phyloP scores from a whole-genome alignment of 2,797 vertebrate species.

The Sorex maritimensis region DNA sequence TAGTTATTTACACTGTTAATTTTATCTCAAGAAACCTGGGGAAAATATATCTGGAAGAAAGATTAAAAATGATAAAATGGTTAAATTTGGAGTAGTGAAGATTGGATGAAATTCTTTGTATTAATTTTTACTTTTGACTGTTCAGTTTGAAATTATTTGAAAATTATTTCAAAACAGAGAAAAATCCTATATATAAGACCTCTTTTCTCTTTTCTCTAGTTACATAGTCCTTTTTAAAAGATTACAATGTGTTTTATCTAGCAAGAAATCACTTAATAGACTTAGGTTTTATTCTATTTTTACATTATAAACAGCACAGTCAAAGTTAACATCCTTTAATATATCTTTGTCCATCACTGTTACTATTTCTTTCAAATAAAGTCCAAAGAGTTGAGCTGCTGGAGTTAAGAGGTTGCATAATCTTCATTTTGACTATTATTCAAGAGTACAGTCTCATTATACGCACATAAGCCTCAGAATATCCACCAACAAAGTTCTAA shows the following conservation, averaged over 20 bases:
- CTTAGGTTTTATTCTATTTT: constrained; percentile 21
- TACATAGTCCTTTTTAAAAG: neutral
- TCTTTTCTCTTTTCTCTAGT: neutral
- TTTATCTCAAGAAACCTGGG: neutral
- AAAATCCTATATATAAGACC: neutral
- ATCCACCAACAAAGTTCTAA: too few relatives aligned
- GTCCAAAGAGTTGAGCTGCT: too few relatives aligned
- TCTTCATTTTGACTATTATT: neutral
- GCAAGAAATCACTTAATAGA: too few relatives aligned
- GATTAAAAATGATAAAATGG: neutral
- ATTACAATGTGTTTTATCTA: neutral
- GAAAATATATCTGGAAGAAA: neutral
- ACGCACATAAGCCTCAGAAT: too few relatives aligned
- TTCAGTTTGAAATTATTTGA: neutral
- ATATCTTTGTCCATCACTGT: neutral
- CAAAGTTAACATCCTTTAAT: constrained; percentile 29
- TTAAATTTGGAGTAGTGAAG: neutral
- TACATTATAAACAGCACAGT: constrained; percentile 21
- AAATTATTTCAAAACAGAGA: neutral
- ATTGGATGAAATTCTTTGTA: too few relatives aligned
- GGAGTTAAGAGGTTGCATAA: neutral
- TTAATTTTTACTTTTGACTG: neutral
- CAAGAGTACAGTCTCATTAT: too few relatives aligned
- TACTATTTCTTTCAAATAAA: constrained; percentile 39
- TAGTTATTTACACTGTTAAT: neutral